Evolutionary conservation across 2,888 invertebrate species (phyloP).

Genomic region (Cristatella mucedo): DNA sequence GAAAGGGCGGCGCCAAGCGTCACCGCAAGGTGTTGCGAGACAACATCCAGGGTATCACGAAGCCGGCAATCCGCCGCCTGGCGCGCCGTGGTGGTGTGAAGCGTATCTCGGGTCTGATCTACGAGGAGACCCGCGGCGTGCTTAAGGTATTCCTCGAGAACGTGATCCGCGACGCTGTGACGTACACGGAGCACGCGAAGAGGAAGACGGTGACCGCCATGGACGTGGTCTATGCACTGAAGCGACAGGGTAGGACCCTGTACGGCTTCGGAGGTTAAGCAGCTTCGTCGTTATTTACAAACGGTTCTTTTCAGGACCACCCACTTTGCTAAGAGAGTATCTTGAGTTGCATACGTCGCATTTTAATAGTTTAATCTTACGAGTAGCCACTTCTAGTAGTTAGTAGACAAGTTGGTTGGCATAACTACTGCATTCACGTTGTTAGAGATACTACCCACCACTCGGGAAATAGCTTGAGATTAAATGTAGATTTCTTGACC

Average conservation of each 20-base stretch:
- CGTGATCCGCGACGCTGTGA: constrained; percentile 62
- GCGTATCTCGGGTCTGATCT: constrained; percentile 54
- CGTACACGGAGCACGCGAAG: constrained; percentile 70
- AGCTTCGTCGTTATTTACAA: too few relatives aligned
- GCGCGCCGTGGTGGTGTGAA: constrained; percentile 25
- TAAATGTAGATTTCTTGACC: too few relatives aligned
- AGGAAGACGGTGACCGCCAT: constrained; percentile 69
- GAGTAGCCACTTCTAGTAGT: too few relatives aligned
- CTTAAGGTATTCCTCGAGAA: constrained; percentile 63
- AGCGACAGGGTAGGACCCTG: constrained; percentile 60
- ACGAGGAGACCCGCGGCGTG: constrained; percentile 60
- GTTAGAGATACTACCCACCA: too few relatives aligned
- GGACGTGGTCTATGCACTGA: constrained; percentile 68
- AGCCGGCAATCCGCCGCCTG: constrained; percentile 15
- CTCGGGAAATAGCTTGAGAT: too few relatives aligned
- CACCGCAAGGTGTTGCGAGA: constrained; percentile 15
- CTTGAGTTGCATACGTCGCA: too few relatives aligned
- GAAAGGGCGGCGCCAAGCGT: constrained; percentile 15
- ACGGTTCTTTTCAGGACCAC: too few relatives aligned
- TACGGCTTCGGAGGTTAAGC: constrained; percentile 61
- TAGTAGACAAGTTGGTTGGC: too few relatives aligned
- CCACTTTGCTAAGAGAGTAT: too few relatives aligned
- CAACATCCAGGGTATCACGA: constrained; percentile 16
- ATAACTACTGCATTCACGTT: too few relatives aligned
- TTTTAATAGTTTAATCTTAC: too few relatives aligned